These are phyloP conservation scores for Oryzias dopingdopingensis DNA, from an alignment of 2,797 vertebrate genomes.

Conservation along the genomic window DNA sequence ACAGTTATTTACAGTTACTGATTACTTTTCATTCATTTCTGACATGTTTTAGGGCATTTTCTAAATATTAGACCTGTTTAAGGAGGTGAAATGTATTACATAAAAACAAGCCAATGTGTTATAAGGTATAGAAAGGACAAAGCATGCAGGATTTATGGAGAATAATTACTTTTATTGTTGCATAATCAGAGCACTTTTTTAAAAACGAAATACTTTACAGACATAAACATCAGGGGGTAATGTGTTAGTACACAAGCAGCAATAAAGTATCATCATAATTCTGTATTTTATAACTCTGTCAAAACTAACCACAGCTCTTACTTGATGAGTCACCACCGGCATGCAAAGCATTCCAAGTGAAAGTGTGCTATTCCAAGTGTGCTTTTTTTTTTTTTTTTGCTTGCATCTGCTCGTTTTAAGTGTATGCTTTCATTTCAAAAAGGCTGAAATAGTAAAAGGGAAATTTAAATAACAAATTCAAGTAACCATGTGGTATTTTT, in stretches of 20 bases:
- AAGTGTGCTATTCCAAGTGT: neutral
- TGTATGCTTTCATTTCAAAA: neutral
- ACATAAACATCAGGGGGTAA: slow-evolving; percentile 7
- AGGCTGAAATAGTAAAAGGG: no score
- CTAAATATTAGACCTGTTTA: neutral
- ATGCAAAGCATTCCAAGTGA: slow-evolving; percentile 14
- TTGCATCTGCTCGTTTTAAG: neutral
- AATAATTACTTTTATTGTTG: slow-evolving; percentile 9
- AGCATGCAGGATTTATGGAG: slow-evolving; percentile 4
- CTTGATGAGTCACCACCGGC: slow-evolving; percentile 1
- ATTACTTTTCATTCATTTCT: slow-evolving; percentile 1
- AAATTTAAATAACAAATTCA: no score
- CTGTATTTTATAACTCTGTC: slow-evolving; percentile 12
- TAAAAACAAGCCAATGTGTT: slow-evolving; percentile 6
- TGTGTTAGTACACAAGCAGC: slow-evolving; percentile 15
- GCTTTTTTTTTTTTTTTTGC: neutral
- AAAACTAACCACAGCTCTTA: slow-evolving; percentile 1
- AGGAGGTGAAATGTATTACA: slow-evolving; percentile 5
- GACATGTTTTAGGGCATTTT: slow-evolving; percentile 11
- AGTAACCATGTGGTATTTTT: no score
- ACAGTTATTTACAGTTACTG: neutral
- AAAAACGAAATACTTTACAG: slow-evolving; percentile 4
- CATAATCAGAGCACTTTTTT: slow-evolving; percentile 11
- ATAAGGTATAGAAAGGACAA: slow-evolving; percentile 3
- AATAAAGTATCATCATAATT: neutral